Conservation (phyloP, 2,888 invertebrate genomes). For the Hirtodrosophila cameraria region DNA sequence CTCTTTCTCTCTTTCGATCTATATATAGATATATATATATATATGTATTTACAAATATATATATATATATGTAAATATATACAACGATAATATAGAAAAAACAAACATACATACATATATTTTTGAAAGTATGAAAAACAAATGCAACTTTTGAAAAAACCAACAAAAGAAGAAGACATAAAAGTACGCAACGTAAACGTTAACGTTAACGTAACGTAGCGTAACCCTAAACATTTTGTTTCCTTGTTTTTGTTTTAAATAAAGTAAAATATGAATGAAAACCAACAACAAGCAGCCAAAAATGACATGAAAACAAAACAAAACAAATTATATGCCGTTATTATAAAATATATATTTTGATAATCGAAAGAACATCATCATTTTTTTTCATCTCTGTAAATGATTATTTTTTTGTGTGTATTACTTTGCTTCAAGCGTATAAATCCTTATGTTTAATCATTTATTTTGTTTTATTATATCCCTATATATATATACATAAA, state of each 20-base stretch:
- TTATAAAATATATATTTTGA: constrained; percentile 35
- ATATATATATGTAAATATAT: constrained; percentile 43
- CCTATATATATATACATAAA: constrained; percentile 18
- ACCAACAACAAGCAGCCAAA: constrained; percentile 46
- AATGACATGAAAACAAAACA: not conserved
- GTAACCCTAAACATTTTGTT: constrained; percentile 33
- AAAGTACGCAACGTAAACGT: constrained; percentile 30
- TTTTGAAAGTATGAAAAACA: constrained; percentile 69
- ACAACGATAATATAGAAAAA: constrained; percentile 47
- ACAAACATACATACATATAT: constrained; percentile 59
- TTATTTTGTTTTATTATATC: constrained; percentile 34
- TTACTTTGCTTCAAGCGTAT: constrained; percentile 54
- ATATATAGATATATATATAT: constrained; percentile 47
- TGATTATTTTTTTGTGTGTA: constrained; percentile 37
- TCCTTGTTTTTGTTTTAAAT: constrained; percentile 30
- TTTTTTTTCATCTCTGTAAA: constrained; percentile 18
- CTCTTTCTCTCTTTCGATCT: constrained; percentile 23
- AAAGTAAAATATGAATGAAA: constrained; percentile 3
- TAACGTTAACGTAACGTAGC: constrained; percentile 10
- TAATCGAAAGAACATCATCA: constrained; percentile 26
- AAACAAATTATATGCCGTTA: constrained; percentile 25
- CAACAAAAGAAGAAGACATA: constrained; percentile 36
- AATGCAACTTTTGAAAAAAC: constrained; percentile 72
- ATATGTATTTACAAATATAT: constrained; percentile 56
- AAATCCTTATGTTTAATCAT: constrained; percentile 33